Conservation (phyloP, 2,888 invertebrate species). For the Prosopocoilus inquinatus region DNA sequence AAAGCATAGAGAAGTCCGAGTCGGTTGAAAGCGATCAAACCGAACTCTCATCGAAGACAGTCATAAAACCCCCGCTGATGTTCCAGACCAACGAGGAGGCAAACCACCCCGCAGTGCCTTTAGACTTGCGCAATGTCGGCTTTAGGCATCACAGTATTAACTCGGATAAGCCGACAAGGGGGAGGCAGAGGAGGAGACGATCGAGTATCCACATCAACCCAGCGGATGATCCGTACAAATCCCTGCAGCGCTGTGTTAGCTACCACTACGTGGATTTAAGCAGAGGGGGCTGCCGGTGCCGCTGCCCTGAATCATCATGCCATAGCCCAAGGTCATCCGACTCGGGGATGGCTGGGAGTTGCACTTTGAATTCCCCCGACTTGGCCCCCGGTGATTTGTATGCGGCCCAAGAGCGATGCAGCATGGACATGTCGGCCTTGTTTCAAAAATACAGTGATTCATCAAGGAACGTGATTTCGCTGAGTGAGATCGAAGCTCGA, state of each 20-base stretch:
- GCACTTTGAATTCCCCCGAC: slow-evolving; percentile 71
- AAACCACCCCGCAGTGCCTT: slow-evolving; percentile 30
- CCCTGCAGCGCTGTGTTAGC: slow-evolving; percentile 53
- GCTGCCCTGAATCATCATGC: slow-evolving; percentile 17
- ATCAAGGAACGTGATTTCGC: slow-evolving; percentile 46
- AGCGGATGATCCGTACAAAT: slow-evolving; percentile 5
- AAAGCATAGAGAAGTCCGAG: slow-evolving; percentile 30
- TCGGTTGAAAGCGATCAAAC: slow-evolving; percentile 36
- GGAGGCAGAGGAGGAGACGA: no score
- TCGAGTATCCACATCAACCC: slow-evolving; percentile 43
- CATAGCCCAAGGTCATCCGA: slow-evolving; percentile 73
- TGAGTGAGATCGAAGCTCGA: slow-evolving; percentile 58
- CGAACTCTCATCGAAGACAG: slow-evolving; percentile 35
- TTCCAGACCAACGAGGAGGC: slow-evolving; percentile 50
- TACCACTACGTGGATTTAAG: slow-evolving; percentile 49
- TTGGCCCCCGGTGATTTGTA: slow-evolving; percentile 43
- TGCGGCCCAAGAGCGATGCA: slow-evolving; percentile 33
- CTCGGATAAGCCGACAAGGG: slow-evolving; percentile 61
- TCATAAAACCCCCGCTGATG: slow-evolving; percentile 60
- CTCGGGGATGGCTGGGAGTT: slow-evolving; percentile 84
- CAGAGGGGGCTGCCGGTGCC: slow-evolving; percentile 6
- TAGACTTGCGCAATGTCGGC: slow-evolving; percentile 40
- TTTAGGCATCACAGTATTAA: slow-evolving; percentile 58
- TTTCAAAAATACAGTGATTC: slow-evolving; percentile 37
- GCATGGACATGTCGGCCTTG: slow-evolving; percentile 36